Evolutionary conservation across 2,113 vertebrate species (phyloP).

Genomic region (Odontophorus gujanensis): DNA sequence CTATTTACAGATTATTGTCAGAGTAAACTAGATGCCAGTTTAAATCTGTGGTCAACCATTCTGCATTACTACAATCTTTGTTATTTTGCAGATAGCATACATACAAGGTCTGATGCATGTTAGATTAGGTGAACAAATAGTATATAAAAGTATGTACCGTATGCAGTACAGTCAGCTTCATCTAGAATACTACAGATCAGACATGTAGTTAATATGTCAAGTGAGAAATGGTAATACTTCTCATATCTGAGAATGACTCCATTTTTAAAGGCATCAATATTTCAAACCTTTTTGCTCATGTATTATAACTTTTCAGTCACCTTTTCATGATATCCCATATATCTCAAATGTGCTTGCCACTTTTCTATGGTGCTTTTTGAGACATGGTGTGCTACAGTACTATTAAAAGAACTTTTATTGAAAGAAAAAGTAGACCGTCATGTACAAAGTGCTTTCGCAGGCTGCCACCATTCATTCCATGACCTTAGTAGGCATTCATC

Average conservation of each 20-base stretch:
- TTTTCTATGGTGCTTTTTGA: conserved; percentile 62
- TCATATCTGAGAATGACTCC: conserved; percentile 62
- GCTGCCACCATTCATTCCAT: conserved; percentile 35
- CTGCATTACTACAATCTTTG: conserved; percentile 66
- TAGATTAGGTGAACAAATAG: conserved; percentile 76
- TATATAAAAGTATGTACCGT: conserved; percentile 59
- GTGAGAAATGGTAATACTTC: conserved; percentile 71
- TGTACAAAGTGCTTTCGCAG: conserved; percentile 31
- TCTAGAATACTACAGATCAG: conserved; percentile 63
- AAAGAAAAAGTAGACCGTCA: conserved; percentile 51
- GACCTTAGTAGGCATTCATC: conserved; percentile 70
- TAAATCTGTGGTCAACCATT: conserved; percentile 78
- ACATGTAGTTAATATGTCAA: conserved; percentile 73
- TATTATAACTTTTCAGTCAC: conserved; percentile 76
- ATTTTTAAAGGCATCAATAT: conserved; percentile 78
- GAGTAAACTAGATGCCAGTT: conserved; percentile 77
- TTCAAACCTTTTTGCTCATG: conserved; percentile 75
- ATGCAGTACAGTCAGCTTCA: conserved; percentile 69
- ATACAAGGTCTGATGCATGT: conserved; percentile 72
- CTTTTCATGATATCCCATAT: conserved; percentile 72
- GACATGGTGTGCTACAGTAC: conserved; percentile 37
- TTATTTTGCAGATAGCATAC: conserved; percentile 67
- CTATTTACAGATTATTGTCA: conserved; percentile 73
- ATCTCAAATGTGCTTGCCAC: conserved; percentile 56
- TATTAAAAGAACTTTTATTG: conserved; percentile 73